phyloP scores from a whole-genome alignment of 2,888 invertebrate species.

The Sminthurides aquaticus region DNA sequence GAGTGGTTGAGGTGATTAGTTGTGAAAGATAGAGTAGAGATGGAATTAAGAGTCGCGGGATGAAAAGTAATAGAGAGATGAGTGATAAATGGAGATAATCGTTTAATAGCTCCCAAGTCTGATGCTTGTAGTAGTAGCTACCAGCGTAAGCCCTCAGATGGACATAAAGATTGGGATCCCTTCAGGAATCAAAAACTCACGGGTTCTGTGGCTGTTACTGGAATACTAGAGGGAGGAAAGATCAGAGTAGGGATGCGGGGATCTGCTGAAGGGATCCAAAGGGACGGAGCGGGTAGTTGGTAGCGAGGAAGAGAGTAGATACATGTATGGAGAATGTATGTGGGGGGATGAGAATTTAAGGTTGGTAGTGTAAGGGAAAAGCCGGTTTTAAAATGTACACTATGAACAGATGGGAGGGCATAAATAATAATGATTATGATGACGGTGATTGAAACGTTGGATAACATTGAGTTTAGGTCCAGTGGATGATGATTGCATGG shows the following conservation, averaged over 20 bases:
- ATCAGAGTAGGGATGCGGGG: neutral
- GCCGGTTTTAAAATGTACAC: neutral
- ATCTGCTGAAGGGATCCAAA: too few species aligned
- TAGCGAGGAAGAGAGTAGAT: too few species aligned
- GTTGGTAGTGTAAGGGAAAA: neutral
- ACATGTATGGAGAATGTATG: too few species aligned
- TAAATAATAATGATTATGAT: conserved; percentile 18
- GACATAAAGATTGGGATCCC: neutral
- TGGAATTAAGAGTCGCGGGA: too few species aligned
- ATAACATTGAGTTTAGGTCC: conserved; percentile 16
- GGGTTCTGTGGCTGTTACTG: too few species aligned
- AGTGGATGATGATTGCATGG: too few species aligned
- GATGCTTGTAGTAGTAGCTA: neutral
- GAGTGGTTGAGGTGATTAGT: neutral
- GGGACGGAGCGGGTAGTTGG: too few species aligned
- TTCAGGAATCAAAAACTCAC: too few species aligned
- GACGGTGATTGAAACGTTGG: conserved; percentile 26
- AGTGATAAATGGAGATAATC: conserved; percentile 6
- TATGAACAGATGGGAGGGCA: conserved; percentile 28
- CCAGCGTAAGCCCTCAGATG: neutral
- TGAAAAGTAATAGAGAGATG: conserved; percentile 3
- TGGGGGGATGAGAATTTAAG: neutral
- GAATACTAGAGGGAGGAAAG: too few species aligned
- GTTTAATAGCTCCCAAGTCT: conserved; percentile 5
- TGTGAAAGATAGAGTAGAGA: neutral